Evolutionary conservation across 2,113 vertebrate species (phyloP), one percentile per base, ranked within the genome.

Genomic region (Stigmatopora argus): DNA sequence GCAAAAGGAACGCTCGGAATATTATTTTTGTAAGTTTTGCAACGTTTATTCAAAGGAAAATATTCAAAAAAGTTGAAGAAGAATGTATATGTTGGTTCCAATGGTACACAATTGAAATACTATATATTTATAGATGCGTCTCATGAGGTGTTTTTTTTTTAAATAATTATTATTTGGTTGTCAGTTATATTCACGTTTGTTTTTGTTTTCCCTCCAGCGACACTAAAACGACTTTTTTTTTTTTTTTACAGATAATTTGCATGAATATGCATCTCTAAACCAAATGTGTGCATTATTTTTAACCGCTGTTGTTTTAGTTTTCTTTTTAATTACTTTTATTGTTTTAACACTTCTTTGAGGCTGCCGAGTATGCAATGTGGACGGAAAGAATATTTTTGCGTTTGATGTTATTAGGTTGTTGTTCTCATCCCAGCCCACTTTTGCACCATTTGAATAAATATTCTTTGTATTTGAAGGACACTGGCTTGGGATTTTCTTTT

Each of bases 371-470:
- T 88, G 88, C 86, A 86, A 88, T 90, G 84, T 86, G 80, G 80
- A 88, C 62, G 75, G 87, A 88, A 85, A 88, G 83, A 90, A 86
- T 86, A 88, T 88, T 84, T 86, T 86, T n/a, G 21, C 9, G 19
- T 52, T 19, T 53, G 83, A 80, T 87, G 80, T 86, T 67, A 59
- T 86, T 85, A 78, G 64, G 65, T 81, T 71, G 62, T 87, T 45
- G 65, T 77, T 71, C 64, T 74, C 62, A 70, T 26, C 23, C 51
- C 11, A 10, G 12, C 19, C 5, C 23, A 76, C 76, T 79, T 89
- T 91, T 91, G 89, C 91, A 92, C 89, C 83, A 79, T 91, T 91
- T 90, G 88, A 92, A 91, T 91, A 92, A 92, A 91, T 90, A 89
- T 75, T 90, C 83, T 86, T 90, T 87, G 87, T 90, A 89, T 90